These are phyloP conservation scores for Acromyrmex charruanus DNA, from an alignment of 1,140 invertebrate genomes.

Conservation along the genomic window DNA sequence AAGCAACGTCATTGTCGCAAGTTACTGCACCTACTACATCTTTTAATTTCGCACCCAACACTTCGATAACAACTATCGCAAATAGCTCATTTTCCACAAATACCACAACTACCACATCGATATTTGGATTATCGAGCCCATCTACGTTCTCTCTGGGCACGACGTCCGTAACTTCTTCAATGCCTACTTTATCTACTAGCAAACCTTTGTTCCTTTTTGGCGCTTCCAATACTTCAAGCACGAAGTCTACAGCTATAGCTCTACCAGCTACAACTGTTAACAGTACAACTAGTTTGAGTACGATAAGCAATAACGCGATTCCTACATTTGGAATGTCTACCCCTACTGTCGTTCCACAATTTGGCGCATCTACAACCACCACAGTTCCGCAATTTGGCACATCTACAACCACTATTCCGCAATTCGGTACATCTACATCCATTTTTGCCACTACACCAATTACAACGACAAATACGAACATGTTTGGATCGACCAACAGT, in stretches of 20 bases:
- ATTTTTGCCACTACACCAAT: slow-evolving; percentile 55
- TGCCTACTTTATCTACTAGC: slow-evolving; percentile 3
- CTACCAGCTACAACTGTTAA: background rate
- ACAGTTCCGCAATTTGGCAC: slow-evolving; percentile 39
- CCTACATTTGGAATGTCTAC: slow-evolving; percentile 30
- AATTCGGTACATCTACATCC: slow-evolving; percentile 49
- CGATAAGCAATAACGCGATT: slow-evolving; percentile 1
- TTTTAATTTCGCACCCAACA: slow-evolving; percentile 28
- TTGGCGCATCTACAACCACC: slow-evolving; percentile 7
- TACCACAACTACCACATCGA: background rate
- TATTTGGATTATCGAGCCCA: slow-evolving; percentile 13
- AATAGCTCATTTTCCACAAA: background rate
- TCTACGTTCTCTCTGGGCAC: slow-evolving; percentile 37
- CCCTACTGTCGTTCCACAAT: slow-evolving; percentile 31
- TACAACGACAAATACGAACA: slow-evolving; percentile 25
- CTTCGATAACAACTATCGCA: background rate
- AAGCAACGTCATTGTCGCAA: slow-evolving; percentile 1
- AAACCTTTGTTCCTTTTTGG: slow-evolving; percentile 69
- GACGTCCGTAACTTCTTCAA: slow-evolving; percentile 2
- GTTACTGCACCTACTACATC: slow-evolving; percentile 2
- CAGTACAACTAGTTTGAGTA: background rate
- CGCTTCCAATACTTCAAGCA: slow-evolving; percentile 3
- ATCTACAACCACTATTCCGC: slow-evolving; percentile 13
- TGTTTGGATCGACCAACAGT: slow-evolving; percentile 62
- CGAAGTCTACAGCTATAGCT: slow-evolving; percentile 7